A percentile compares a stretch with the other conserved stretches of the same genome.
These are phyloP conservation scores for Chloropsis cyanopogon DNA, from an alignment of 2,113 vertebrate species.

Conservation along the genomic window DNA sequence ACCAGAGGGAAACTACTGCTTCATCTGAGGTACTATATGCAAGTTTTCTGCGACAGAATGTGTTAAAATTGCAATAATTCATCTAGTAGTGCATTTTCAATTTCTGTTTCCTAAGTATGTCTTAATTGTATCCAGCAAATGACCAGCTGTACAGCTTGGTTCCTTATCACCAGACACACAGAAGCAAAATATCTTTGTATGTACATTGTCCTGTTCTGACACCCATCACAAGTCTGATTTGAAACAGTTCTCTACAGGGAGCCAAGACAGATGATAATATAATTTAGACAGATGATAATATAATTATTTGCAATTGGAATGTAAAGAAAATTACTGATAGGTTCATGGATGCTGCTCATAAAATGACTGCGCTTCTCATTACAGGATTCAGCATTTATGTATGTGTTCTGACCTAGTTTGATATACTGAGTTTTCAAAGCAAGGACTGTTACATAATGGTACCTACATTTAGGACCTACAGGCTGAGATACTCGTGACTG, in stretches of 20 bases:
- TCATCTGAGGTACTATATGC: neutral
- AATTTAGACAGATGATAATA: neutral
- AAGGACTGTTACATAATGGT: neutral
- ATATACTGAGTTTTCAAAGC: neutral
- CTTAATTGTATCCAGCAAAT: conserved; percentile 2
- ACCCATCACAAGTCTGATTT: neutral
- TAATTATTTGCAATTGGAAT: neutral
- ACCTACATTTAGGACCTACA: neutral
- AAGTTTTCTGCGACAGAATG: neutral
- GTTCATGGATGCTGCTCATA: neutral
- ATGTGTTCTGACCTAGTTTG: neutral
- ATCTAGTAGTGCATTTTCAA: neutral
- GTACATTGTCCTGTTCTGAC: neutral
- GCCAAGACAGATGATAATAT: neutral
- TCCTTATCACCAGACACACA: conserved; percentile 39
- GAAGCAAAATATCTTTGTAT: neutral
- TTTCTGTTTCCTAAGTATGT: neutral
- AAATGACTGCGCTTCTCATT: neutral
- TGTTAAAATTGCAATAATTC: neutral
- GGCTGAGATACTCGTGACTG: neutral
- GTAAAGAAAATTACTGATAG: neutral
- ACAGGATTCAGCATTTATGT: neutral
- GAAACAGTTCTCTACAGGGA: neutral
- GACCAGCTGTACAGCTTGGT: neutral
- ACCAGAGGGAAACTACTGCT: neutral